These are phyloP conservation scores for Ranitomeya imitator DNA, from an alignment of 2,113 vertebrate species.

Conservation along the genomic window DNA sequence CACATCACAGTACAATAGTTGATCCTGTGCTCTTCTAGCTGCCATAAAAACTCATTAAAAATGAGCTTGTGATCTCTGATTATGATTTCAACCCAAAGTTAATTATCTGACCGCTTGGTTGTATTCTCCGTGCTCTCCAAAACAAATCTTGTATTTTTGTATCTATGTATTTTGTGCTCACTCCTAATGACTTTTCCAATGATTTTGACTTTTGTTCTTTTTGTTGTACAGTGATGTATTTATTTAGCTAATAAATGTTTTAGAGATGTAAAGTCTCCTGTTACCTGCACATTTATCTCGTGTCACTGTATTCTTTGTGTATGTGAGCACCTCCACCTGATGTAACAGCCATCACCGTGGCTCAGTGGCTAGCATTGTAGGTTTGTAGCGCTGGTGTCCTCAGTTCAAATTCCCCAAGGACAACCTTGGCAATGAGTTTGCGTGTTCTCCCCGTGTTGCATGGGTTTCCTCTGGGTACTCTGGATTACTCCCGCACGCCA, in stretches of 20 bases:
- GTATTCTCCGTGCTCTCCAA: conserved; percentile 14
- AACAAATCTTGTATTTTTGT: conserved; percentile 38
- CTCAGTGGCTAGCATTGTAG: too few species aligned
- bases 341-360: too few species aligned
- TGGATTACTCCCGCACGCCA: too few species aligned
- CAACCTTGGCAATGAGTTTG: too few species aligned
- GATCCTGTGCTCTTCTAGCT: not conserved
- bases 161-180: conserved; percentile 24
- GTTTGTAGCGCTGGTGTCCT: too few species aligned
- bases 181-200: not conserved
- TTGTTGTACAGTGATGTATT: conserved; percentile 39
- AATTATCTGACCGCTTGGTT: not conserved
- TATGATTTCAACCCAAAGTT: not conserved
- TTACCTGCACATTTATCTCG: not conserved
- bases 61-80: not conserved
- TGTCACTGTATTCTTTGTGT: too few species aligned
- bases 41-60: not conserved
- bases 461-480: too few species aligned
- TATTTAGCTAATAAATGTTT: conserved; percentile 37
- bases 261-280: not conserved
- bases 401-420: too few species aligned
- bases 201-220: conserved; percentile 1
- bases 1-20: not conserved
- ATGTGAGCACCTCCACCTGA: too few species aligned
- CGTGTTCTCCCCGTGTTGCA: too few species aligned